Conservation (phyloP, 2,113 vertebrate species). For the Elanoides forficatus region DNA sequence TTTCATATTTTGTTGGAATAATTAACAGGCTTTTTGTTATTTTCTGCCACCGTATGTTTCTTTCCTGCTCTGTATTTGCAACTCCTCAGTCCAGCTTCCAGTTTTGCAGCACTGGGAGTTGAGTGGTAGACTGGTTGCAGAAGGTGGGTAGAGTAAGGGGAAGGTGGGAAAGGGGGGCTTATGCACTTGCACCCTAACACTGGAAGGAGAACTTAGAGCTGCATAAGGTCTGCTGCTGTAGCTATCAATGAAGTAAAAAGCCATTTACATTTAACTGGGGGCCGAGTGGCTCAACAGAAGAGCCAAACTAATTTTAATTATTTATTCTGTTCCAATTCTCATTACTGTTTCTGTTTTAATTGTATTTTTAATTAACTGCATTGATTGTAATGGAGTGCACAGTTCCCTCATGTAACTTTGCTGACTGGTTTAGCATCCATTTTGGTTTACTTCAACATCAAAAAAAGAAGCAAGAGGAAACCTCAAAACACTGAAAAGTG, state of each 20-base stretch:
- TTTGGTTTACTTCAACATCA: not conserved
- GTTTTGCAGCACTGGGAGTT: not conserved
- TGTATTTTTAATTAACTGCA: slow-evolving; percentile 63
- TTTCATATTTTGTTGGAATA: slow-evolving; percentile 6
- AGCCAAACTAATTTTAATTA: slow-evolving; percentile 52
- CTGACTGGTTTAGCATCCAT: not conserved
- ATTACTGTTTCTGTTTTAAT: slow-evolving; percentile 32
- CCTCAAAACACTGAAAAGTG: not conserved
- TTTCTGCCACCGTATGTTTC: slow-evolving; percentile 6
- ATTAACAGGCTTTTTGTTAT: slow-evolving; percentile 1
- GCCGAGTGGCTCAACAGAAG: not conserved
- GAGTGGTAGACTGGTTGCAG: not conserved
- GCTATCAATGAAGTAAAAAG: not conserved
- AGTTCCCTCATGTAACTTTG: not conserved
- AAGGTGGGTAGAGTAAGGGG: not conserved
- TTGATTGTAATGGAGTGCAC: slow-evolving; percentile 5
- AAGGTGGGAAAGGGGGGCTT: not conserved
- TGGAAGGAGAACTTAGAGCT: not conserved
- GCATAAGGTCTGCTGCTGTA: not conserved
- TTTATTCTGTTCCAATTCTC: slow-evolving; percentile 45
- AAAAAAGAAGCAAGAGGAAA: not conserved
- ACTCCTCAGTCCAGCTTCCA: not conserved
- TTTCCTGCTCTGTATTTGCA: not conserved
- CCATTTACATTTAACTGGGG: not conserved
- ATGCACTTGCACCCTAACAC: not conserved